Base-by-base conservation (phyloP, 2,888 invertebrate genomes). In the Adineta ricciae region DNA sequence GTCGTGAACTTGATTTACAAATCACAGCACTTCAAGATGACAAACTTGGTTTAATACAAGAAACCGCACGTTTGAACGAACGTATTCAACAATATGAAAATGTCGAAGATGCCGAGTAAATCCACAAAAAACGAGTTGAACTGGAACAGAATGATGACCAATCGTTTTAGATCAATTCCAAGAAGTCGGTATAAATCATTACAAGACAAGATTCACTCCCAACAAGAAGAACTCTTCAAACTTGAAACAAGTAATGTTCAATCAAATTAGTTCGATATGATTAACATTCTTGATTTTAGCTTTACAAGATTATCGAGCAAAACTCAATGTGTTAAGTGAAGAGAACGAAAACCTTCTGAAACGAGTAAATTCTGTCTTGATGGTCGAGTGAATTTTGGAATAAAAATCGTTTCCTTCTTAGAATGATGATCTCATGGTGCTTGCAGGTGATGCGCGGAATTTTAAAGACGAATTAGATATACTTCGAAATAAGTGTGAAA, bases 1-100 rank as follows among this genome's bases (percentile, higher is more conserved):
- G 96, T 89, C 95, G 95, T 89, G 95, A 95, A 89, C 92, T 96
- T 72, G 96, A 96, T 89, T 93, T 94, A 88, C 94, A 95, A 92
- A 93, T 94, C 86, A 92, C 93, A 88, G 91, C 93, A 83, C 91
- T 95, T 19, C 92, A 93, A 89, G 96, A 96, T 89, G 96, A 96
- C 90, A 95, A 95, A 89, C 93, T 93, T 87, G 93, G 93, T 84
- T 89, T 96, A 82, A 91, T 93, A 73, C 91, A 93, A 84, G 96
- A 96, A 90, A 94, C 95, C 88, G 93, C 93, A 84, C 92, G 93
- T 78, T 89, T 96, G 52, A 88, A 88, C 50, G 90, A 91, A 49
- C 89, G 91, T 86, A 87, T 92, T 38, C 90, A 90, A 84, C 89
- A 90, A 84, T 89, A 90, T 85, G 90, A 91, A 86, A 90, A 88